phyloP scores from a whole-genome alignment of 2,888 invertebrate genomes.

The Dynastes maya region DNA sequence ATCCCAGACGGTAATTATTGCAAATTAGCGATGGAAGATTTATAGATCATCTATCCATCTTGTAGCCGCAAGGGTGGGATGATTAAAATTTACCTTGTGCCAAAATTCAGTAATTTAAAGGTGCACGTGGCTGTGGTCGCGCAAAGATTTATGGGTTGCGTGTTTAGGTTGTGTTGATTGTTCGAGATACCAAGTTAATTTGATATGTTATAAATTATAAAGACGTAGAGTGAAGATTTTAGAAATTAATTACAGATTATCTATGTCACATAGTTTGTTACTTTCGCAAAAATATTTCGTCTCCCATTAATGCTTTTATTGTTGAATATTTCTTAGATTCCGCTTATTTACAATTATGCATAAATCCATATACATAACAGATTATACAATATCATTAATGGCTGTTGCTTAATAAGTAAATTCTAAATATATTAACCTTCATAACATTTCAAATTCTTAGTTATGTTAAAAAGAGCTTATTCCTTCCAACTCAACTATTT shows the following conservation, averaged over 20 bases:
- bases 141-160: conserved; percentile 20
- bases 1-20: conserved; percentile 39
- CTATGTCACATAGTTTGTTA: background rate
- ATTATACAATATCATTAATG: too few relatives aligned
- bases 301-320: too few relatives aligned
- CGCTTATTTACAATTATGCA: too few relatives aligned
- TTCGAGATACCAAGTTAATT: conserved; percentile 14
- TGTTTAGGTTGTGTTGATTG: conserved; percentile 14
- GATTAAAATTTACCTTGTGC: conserved; percentile 34
- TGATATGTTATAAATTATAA: background rate
- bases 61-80: conserved; percentile 1
- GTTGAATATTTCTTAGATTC: too few relatives aligned
- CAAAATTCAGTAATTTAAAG: conserved; percentile 29
- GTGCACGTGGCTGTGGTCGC: conserved; percentile 18
- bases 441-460: too few relatives aligned
- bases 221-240: background rate
- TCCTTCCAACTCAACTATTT: too few relatives aligned
- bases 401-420: too few relatives aligned
- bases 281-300: too few relatives aligned
- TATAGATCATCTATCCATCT: conserved; percentile 30
- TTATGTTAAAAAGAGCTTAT: too few relatives aligned
- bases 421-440: too few relatives aligned
- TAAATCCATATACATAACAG: too few relatives aligned
- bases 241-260: background rate
- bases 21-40: conserved; percentile 46